Base-by-base conservation (phyloP, 2,113 vertebrate species). In the Labeo catla region DNA sequence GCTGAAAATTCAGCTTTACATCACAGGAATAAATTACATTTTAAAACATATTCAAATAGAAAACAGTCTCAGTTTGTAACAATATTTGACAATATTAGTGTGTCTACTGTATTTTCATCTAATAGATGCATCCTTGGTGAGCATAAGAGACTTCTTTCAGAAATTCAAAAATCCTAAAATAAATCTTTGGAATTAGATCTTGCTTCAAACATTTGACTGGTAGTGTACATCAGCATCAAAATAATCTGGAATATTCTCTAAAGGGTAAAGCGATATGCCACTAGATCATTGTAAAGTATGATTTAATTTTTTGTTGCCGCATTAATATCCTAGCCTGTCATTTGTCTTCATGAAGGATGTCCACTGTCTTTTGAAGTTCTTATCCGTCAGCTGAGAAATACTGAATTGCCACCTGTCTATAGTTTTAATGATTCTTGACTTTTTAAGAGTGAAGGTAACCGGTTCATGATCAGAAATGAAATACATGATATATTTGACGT, bases 171-270 rank as follows among this genome's bases (percentile, higher is more conserved):
- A 39, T 36, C 66, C 39, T 8, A 39, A 36, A 54, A 5, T 15
- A 54, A 54, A 16, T 16, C 13, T 16, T 6, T 15, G 11, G 4
- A 54, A 54, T 16, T 2, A 19, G 19, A 19, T 54, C 0, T 9
- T 43, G 9, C 16, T 72, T 0, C 36, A 72, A 1, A 21, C 13
- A 2, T 4, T 21, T 45, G 68, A 21, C 16, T 43, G 28, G 13
- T 6, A 45, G 39, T n/a, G 39, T 73, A 45, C 4, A 45, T 45
- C 70, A 47, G 21, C 43, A 47, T 74, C 9, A 23, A 74, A 47
- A 74, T 23, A n/a, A 47, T 74, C 70, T 74, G 70, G 11, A 74
- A 49, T 49, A 74, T 74, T 74, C 21, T 45, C 72, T 74, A 9
- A 74, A 74, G 72, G 72, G 21, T 43, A 49, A 47, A 74, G 70